Base-by-base conservation (phyloP, 1,140 invertebrate species). In the Protaetia brevitarsis region DNA sequence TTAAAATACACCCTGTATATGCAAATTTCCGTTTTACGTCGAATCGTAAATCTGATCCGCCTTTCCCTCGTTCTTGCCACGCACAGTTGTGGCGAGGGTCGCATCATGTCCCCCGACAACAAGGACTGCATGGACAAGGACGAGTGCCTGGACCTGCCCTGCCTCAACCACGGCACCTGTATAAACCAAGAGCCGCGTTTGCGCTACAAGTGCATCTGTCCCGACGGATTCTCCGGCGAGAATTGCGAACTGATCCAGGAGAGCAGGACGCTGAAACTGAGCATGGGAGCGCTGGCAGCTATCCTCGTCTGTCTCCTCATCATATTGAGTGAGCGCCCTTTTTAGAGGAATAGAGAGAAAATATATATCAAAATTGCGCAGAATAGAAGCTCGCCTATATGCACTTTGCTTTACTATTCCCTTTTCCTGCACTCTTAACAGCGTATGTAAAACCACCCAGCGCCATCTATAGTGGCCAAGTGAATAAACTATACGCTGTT, bases 51-150 rank as follows among this genome's bases (percentile, higher is more conserved):
- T n/a, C n/a, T n/a, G n/a, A 5, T 1, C 34, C 34, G 3, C 51
- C 51, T 27, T 6, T 56, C 26, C 23, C 13, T 56, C 3, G 11
- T 23, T 59, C 26, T 7, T 31, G 7, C 29, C 8, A 4, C 27
- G 27, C 30, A 72, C 77, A 96, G 94, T 80, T 96, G 94, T 82
- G 93, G 93, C 66, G 92, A 95, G 82, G 94, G 94, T 78, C 89
- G 91, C 74, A 85, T 94, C 73, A 88, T 93, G 76, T 93, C 93
- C 27, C 84, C 89, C 56, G 93, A 96, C 82, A 89, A 89, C 68
- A 94, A 95, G 81, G 89, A 91, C 73, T 97, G 95, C 79, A 90
- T 89, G 80, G 95, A 97, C 82, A 93, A 94, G 79, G 93, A 97
- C 80, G 95, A 97, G 77, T 97, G 95, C 79, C 85, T 94, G 73